Evolutionary conservation across 2,888 invertebrate genomes (phyloP), one percentile per base, ranked within the genome.

Genomic region (Drosophila macrospina): DNA sequence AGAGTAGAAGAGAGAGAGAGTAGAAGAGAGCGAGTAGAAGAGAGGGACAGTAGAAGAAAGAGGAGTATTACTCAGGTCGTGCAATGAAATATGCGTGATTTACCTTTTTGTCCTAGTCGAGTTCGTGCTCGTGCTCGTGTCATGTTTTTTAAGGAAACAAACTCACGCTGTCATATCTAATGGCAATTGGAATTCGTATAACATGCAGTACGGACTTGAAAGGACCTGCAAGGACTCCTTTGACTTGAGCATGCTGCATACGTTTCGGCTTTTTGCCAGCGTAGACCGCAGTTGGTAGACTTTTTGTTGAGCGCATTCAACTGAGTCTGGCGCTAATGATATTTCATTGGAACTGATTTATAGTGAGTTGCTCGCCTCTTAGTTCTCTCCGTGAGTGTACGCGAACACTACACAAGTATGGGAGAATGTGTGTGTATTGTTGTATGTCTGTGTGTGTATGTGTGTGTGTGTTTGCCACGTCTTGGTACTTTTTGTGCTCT

Each of bases 331-430:
- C 74, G 67, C 73, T 87, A 78, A 78, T 88, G 76, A 78, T 76
- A 87, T 88, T 89, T 86, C 81, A 89, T 86, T 86, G 78, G 60
- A 59, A 73, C 76, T 83, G 86, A 87, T 87, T 86, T 89, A 86
- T 86, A 69, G 70, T 69, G 59, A 64, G 68, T 57, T 77, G 68
- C 47, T 62, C 47, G 73, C 62, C 60, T 55, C 62, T 56, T 64
- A 56, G 44, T 64, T 56, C 24, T 62, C 48, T 62, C 42, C 54
- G 10, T 20, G 20, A 24, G 1, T 5, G 20, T 11, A 39, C 20
- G 20, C 3, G 20, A 20, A 20, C n/a, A 20, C 20, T 16, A 39
- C 7, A 37, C 37, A 16, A 10, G 1, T 41, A 11, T 41, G 11
- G 5, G 11, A 41, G 16, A 39, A 16, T 15, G 16, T n/a, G 11